Percentiles rank a stretch among this genome's conserved stretches.
Conservation (phyloP, 2,113 vertebrate genomes). For the Calypte anna region DNA sequence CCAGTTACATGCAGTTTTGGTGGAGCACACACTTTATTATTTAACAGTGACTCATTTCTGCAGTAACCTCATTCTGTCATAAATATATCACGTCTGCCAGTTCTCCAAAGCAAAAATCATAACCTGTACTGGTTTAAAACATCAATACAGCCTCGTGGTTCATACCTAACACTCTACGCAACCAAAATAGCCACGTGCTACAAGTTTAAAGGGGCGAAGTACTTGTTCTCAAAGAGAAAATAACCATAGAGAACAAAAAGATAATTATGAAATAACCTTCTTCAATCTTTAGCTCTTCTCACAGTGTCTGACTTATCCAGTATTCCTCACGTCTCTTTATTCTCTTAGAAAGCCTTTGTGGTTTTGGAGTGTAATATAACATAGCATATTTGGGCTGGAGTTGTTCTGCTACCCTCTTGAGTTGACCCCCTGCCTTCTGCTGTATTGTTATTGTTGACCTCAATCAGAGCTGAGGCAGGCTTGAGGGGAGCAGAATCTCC, state of each 20-base stretch:
- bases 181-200: background rate
- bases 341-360: background rate
- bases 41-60: conserved; percentile 69
- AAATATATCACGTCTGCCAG: conserved; percentile 58
- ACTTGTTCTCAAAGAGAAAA: conserved; percentile 32
- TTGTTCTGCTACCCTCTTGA: background rate
- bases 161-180: conserved; percentile 21
- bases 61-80: conserved; percentile 76
- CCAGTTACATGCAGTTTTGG: conserved; percentile 51
- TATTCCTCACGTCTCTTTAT: background rate
- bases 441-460: background rate
- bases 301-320: background rate
- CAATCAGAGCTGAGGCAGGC: background rate
- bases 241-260: background rate
- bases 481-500: background rate
- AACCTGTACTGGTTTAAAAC: conserved; percentile 4
- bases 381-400: background rate
- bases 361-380: background rate
- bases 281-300: conserved; percentile 11
- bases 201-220: background rate
- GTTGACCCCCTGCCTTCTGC: background rate
- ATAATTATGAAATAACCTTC: background rate
- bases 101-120: conserved; percentile 49
- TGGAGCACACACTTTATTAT: conserved; percentile 72
- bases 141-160: background rate